Base-by-base conservation (phyloP, 2,888 invertebrate genomes). In the Nineta flava region DNA sequence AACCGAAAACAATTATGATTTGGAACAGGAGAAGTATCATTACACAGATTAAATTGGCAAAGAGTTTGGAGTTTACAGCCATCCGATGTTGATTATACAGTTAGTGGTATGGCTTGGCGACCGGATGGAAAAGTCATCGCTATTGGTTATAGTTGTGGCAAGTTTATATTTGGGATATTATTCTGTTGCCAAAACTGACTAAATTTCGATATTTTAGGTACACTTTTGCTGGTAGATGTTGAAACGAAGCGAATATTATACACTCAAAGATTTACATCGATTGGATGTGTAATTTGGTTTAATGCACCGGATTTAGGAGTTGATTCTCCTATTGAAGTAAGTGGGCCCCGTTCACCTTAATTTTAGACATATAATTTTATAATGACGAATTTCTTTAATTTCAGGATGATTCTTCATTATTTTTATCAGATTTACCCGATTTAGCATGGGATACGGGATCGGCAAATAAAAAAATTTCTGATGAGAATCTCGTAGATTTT, bases 21-120 rank as follows among this genome's bases (percentile, higher is more conserved):
- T 48, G 31, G n/a, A 68, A 48, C 55, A 88, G 91, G 91, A 52
- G 91, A 91, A 71, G 82, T 92, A 7, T 77, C 86, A 51, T 75
- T 95, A 43, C 90, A 94, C 62, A 77, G 95, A 54, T 70, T 95
- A 32, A 87, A 87, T 51, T 94, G 93, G 93, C 91, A 94, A 62
- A 84, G 87, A 66, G 92, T 94, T 9, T 94, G 94, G 83, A 77
- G 78, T 49, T 72, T 92, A 54, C 72, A 79, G 46, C 80, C 92
- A 3, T 83, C 82, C 4, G 79, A 78, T 54, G 90, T 93, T 63
- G 78, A 79, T 59, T 71, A 81, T 15, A 74, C 72, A 38, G 87
- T 91, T 1, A 77, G 76, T 53, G 82, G 84, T 10, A 75, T 96
- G 61, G 81, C 87, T 47, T 96, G 95, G 95, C 77, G 94, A 64